Evolutionary conservation across 2,888 invertebrate species (phyloP).

Genomic region (Xanthorhoe spadicearia): DNA sequence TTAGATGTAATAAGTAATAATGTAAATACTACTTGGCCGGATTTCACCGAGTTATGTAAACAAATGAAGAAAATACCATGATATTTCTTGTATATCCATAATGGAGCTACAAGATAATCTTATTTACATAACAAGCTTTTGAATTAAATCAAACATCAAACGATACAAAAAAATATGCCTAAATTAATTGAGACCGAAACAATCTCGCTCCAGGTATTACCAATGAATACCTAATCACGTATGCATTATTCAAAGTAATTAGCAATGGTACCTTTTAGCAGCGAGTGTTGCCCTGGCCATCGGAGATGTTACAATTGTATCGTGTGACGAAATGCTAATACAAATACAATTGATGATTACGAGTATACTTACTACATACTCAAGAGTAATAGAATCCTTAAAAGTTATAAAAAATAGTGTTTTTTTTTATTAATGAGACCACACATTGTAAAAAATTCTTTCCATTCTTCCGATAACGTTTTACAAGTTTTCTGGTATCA

Average conservation of each 20-base stretch:
- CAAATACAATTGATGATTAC: neutral
- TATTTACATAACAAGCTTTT: neutral
- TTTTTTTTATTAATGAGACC: no score
- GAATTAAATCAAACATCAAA: slow-evolving; percentile 3
- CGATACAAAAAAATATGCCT: neutral
- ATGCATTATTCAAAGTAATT: slow-evolving; percentile 73
- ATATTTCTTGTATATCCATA: no score
- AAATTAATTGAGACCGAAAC: slow-evolving; percentile 17
- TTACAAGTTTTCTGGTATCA: no score
- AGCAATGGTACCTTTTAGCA: slow-evolving; percentile 64
- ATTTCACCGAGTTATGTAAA: no score
- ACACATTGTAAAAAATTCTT: no score
- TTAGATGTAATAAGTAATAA: no score
- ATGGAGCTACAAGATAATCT: neutral
- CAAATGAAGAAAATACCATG: no score
- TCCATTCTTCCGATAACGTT: no score
- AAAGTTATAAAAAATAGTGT: no score
- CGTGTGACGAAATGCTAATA: slow-evolving; percentile 43
- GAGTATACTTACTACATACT: no score
- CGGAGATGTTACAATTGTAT: slow-evolving; percentile 62
- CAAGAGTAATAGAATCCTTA: no score
- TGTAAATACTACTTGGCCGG: no score
- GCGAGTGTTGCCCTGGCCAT: slow-evolving; percentile 51
- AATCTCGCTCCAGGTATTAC: slow-evolving; percentile 47
- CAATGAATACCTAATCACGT: slow-evolving; percentile 56